Conservation (phyloP, 2,797 vertebrate species). For the Eulemur coronatus region DNA sequence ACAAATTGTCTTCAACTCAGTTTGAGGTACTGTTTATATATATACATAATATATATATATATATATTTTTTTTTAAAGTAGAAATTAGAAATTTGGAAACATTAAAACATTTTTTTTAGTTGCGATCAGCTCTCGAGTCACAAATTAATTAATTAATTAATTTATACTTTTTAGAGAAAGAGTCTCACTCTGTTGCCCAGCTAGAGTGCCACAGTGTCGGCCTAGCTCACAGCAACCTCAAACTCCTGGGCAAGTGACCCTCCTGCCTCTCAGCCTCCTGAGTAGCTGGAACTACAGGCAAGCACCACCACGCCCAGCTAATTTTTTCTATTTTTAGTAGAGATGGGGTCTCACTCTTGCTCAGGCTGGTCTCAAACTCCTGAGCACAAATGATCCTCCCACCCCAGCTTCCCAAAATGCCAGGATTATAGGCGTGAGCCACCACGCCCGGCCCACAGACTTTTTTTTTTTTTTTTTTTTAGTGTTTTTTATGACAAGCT, state of each 20-base stretch:
- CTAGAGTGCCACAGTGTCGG: too few species aligned
- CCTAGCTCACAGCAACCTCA: too few species aligned
- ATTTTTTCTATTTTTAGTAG: too few species aligned
- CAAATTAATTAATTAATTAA: too few species aligned
- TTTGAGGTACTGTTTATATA: not conserved
- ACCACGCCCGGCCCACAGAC: not conserved
- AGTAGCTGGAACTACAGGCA: too few species aligned
- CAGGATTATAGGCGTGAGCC: not conserved
- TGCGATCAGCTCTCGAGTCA: not conserved
- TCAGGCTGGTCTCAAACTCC: too few species aligned
- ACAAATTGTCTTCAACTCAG: conserved; percentile 21
- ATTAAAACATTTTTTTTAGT: not conserved
- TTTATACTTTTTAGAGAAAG: not conserved
- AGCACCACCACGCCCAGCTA: accelerated
- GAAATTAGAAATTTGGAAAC: conserved; percentile 31
- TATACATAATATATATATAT: not conserved
- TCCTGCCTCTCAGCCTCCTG: too few species aligned
- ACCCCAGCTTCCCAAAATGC: too few species aligned
- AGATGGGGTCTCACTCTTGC: too few species aligned
- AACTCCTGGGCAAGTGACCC: too few species aligned
- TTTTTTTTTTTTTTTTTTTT: conserved; percentile 54
- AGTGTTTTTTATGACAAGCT: conserved; percentile 37
- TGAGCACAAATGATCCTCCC: not conserved
- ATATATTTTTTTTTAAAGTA: not conserved
- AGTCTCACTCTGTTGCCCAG: not conserved